Evolutionary conservation across 2,113 vertebrate genomes (phyloP).

Genomic region (Chloropsis hardwickii): DNA sequence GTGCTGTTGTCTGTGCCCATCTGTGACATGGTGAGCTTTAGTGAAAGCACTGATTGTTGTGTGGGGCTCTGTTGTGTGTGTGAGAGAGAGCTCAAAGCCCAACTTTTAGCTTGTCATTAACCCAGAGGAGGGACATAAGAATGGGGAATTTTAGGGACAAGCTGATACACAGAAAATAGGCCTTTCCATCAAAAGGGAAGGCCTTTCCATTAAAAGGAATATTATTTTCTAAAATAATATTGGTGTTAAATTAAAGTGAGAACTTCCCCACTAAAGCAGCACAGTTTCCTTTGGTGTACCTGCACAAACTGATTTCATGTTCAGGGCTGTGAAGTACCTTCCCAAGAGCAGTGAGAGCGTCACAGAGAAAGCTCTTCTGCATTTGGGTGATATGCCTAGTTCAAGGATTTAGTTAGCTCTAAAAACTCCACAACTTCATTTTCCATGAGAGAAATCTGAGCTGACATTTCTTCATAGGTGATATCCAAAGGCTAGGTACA

Average conservation of each 20-base stretch:
- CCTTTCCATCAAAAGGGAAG: background rate
- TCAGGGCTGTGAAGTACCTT: background rate
- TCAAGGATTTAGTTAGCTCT: background rate
- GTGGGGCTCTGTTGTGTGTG: background rate
- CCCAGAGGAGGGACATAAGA: background rate
- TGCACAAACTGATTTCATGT: background rate
- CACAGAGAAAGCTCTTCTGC: background rate
- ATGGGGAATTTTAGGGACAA: background rate
- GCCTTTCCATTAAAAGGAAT: background rate
- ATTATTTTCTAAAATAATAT: background rate
- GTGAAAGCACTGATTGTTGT: background rate
- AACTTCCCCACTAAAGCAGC: background rate
- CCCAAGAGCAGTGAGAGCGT: background rate
- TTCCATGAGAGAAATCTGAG: background rate
- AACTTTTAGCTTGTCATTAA: background rate
- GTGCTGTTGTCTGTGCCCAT: background rate
- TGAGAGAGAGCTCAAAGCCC: background rate
- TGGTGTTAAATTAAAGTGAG: background rate
- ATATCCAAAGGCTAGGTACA: background rate
- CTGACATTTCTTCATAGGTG: background rate
- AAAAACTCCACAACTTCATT: background rate
- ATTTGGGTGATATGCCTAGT: background rate
- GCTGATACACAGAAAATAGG: background rate
- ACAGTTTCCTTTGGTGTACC: background rate
- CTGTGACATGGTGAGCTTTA: background rate